Percentiles rank a stretch among this genome's conserved stretches.
These are phyloP conservation scores for Lucilia sericata DNA, from an alignment of 1,140 invertebrate species.

Conservation along the genomic window DNA sequence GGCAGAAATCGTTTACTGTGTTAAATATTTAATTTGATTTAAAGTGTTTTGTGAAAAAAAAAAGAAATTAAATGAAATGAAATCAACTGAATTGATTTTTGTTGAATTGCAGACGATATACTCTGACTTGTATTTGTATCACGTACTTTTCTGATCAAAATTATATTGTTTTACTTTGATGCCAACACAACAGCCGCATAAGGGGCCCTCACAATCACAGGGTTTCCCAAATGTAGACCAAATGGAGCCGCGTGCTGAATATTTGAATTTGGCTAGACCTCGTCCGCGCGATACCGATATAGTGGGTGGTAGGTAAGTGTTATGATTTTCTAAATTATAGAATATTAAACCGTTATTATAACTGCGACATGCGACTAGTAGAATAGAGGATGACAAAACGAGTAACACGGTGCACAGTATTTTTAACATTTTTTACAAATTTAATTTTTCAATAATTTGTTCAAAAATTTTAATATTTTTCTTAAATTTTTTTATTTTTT, in stretches of 20 bases:
- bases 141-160: constrained; percentile 63
- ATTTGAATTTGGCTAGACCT: constrained; percentile 59
- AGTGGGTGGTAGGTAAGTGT: constrained; percentile 58
- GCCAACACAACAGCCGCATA: constrained; percentile 62
- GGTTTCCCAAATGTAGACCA: constrained; percentile 65
- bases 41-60: neutral
- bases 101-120: neutral
- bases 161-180: constrained; percentile 61
- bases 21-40: neutral
- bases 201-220: constrained; percentile 54
- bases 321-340: constrained; percentile 57
- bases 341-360: constrained; percentile 63
- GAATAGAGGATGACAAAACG: constrained; percentile 9
- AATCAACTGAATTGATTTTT: neutral
- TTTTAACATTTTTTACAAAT: neutral
- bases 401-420: constrained; percentile 34
- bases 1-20: neutral
- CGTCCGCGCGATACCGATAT: constrained; percentile 62
- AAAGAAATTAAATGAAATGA: neutral
- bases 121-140: neutral
- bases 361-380: constrained; percentile 51
- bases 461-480: neutral
- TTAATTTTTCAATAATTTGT: constrained; percentile 27
- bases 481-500: constrained; percentile 6
- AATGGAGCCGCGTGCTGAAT: constrained; percentile 61